A percentile compares a stretch with the other conserved stretches of the same genome.
Conservation (phyloP, 2,797 vertebrate genomes). For the Rhinella marina region DNA sequence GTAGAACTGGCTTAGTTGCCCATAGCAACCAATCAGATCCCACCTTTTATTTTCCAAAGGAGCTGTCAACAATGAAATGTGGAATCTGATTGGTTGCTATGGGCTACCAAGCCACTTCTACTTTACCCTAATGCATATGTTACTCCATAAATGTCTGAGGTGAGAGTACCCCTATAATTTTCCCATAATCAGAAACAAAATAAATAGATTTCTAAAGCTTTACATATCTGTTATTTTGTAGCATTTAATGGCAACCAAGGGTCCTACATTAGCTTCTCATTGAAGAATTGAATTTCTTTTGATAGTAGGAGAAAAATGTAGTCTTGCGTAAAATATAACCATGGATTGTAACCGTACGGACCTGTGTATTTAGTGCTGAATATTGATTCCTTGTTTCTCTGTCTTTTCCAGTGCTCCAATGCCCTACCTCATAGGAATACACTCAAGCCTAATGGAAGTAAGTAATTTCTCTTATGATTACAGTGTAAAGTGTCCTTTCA, state of each 20-base stretch:
- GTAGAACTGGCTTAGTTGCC: no score
- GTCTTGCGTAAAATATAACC: neutral
- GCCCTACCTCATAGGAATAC: slow-evolving; percentile 99
- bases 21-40: no score
- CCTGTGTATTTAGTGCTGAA: neutral
- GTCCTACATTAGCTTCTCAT: neutral
- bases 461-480: slow-evolving; percentile 64
- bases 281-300: neutral
- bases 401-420: slow-evolving; percentile 87
- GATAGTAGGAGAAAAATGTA: neutral
- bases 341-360: no score
- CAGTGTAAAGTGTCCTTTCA: neutral
- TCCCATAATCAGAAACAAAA: no score
- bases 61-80: no score
- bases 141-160: no score
- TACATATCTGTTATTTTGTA: neutral
- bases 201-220: no score
- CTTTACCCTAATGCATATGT: no score
- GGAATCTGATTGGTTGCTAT: no score
- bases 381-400: slow-evolving; percentile 66
- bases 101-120: no score
- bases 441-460: slow-evolving; percentile 98
- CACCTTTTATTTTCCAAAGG: no score
- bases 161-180: no score
- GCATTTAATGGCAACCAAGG: neutral